These are phyloP conservation scores for Anisognathus igniventris DNA, from an alignment of 2,797 vertebrate species.

Conservation along the genomic window DNA sequence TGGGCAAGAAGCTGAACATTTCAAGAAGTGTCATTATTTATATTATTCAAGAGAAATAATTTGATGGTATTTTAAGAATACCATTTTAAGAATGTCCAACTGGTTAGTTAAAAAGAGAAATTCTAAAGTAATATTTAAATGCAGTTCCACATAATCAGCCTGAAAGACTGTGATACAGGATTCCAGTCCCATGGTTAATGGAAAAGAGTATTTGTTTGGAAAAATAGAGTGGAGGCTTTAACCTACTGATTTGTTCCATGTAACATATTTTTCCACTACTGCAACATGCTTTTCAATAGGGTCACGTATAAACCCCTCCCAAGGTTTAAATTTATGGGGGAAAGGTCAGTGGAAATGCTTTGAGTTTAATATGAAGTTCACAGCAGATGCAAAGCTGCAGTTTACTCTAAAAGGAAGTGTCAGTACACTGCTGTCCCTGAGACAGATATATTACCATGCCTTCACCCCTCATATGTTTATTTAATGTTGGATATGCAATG, in stretches of 20 bases:
- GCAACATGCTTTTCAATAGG: background rate
- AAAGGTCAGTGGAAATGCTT: background rate
- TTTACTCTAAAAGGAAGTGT: background rate
- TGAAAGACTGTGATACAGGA: background rate
- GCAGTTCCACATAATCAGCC: background rate
- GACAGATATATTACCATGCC: background rate
- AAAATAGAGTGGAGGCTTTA: background rate
- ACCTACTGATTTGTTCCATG: constrained; percentile 15
- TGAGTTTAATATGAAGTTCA: background rate
- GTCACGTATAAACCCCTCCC: background rate
- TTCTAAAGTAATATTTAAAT: background rate
- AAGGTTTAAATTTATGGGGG: background rate
- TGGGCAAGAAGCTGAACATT: background rate
- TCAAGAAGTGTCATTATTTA: background rate
- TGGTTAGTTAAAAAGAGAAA: background rate
- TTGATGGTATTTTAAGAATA: background rate
- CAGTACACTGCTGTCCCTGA: background rate
- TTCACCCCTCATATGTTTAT: background rate
- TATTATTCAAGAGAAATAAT: background rate
- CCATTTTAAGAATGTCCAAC: background rate
- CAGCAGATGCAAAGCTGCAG: background rate
- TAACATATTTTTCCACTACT: background rate
- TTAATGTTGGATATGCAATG: background rate
- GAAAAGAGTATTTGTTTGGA: background rate
- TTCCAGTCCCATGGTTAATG: background rate